These are phyloP conservation scores for Dunckerocampus dactyliophorus DNA, from an alignment of 2,113 vertebrate genomes.

Conservation along the genomic window DNA sequence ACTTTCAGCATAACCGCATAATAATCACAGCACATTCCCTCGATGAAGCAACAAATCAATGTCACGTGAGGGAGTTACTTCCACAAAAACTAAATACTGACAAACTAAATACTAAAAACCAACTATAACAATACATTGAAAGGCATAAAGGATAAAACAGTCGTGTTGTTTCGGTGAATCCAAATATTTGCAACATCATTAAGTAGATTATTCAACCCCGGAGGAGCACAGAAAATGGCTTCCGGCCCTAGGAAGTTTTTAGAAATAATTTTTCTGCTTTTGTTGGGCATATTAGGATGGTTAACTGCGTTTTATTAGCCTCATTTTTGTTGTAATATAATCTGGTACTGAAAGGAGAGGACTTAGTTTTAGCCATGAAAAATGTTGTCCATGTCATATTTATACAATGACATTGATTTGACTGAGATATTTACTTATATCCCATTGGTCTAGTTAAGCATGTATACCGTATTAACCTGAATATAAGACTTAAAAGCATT, in stretches of 20 bases:
- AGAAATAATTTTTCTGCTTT: not conserved
- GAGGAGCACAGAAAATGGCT: not conserved
- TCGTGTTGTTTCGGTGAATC: not conserved
- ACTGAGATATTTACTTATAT: too few relatives aligned
- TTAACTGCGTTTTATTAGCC: slow-evolving; percentile 46
- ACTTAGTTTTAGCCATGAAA: too few relatives aligned
- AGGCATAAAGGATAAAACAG: not conserved
- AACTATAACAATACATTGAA: not conserved
- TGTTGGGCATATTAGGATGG: slow-evolving; percentile 32
- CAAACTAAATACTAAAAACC: not conserved
- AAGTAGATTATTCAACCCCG: not conserved
- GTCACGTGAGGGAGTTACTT: not conserved
- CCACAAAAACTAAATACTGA: not conserved
- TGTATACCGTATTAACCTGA: too few relatives aligned
- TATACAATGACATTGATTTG: too few relatives aligned
- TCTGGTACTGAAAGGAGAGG: slow-evolving; percentile 42
- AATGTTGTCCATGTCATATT: not conserved
- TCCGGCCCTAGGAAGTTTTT: slow-evolving; percentile 12
- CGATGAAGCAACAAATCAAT: slow-evolving; percentile 36
- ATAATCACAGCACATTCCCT: slow-evolving; percentile 23
- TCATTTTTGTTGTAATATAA: slow-evolving; percentile 31
- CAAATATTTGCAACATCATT: not conserved
- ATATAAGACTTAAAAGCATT: too few relatives aligned
- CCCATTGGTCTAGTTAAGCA: too few relatives aligned
- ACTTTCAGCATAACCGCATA: slow-evolving; percentile 14